Percentiles rank a stretch among this genome's conserved stretches.
Evolutionary conservation across 2,113 vertebrate species (phyloP).

Genomic region (Amazona vittata): DNA sequence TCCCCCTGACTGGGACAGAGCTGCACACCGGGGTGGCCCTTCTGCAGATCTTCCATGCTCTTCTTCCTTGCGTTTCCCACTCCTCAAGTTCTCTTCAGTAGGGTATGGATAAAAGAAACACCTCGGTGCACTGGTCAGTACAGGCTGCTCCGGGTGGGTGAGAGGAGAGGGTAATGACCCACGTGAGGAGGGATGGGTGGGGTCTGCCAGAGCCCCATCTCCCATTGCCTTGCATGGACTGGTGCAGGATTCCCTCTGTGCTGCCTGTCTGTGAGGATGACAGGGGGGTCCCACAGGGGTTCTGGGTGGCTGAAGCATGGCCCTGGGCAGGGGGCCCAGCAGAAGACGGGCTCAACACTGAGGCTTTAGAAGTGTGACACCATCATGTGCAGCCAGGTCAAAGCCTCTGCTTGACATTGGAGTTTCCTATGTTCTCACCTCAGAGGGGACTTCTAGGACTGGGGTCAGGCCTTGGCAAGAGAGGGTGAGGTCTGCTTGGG

Average conservation of each 20-base stretch:
- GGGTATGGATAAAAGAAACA: not conserved
- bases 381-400: not conserved
- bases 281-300: fast-evolving
- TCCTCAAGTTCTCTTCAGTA: not conserved
- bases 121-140: not conserved
- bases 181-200: fast-evolving
- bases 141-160: not conserved
- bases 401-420: not conserved
- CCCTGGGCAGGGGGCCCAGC: fast-evolving
- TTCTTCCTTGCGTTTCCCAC: not conserved
- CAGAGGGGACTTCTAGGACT: not conserved
- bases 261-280: not conserved
- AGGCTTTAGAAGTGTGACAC: not conserved
- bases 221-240: fast-evolving
- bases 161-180: not conserved
- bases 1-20: not conserved
- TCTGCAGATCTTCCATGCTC: not conserved
- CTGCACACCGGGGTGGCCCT: fast-evolving
- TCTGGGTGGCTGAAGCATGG: not conserved
- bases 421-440: not conserved
- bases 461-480: not conserved
- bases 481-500: not conserved
- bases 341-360: not conserved
- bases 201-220: fast-evolving
- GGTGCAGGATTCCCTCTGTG: fast-evolving